Conservation (phyloP, 2,113 vertebrate genomes). For the Maccullochella peelii region DNA sequence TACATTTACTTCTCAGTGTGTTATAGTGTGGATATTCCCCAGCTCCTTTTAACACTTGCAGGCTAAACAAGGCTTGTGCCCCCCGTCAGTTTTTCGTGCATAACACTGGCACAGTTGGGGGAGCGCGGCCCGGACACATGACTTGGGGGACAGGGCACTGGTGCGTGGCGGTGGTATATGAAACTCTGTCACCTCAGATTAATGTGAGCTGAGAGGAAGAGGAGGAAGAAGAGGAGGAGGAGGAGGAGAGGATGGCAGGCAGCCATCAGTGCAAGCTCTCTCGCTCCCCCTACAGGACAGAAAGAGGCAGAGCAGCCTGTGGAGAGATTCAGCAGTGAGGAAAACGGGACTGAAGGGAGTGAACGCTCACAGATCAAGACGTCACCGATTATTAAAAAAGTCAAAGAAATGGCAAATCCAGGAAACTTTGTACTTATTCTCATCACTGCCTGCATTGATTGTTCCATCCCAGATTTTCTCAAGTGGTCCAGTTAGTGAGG, state of each 20-base stretch:
- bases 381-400: not conserved
- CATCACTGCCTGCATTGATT: not conserved
- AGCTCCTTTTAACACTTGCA: conserved; percentile 11
- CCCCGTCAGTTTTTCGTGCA: conserved; percentile 46
- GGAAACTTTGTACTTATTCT: not conserved
- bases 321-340: not conserved
- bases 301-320: conserved; percentile 38
- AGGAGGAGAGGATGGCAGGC: conserved; percentile 37
- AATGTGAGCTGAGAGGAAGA: conserved; percentile 59
- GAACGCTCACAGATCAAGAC: not conserved
- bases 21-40: not conserved
- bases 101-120: conserved; percentile 61
- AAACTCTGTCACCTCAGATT: conserved; percentile 77
- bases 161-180: conserved; percentile 65
- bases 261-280: conserved; percentile 53
- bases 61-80: conserved; percentile 22
- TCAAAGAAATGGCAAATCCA: not conserved
- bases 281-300: conserved; percentile 80
- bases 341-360: not conserved
- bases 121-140: conserved; percentile 47
- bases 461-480: not conserved
- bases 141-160: conserved; percentile 69
- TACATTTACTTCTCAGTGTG: not conserved
- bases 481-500: not conserved
- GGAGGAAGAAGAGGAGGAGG: conserved; percentile 15